These are phyloP conservation scores for Gadus chalcogrammus DNA, from an alignment of 2,113 vertebrate species.

Conservation along the genomic window DNA sequence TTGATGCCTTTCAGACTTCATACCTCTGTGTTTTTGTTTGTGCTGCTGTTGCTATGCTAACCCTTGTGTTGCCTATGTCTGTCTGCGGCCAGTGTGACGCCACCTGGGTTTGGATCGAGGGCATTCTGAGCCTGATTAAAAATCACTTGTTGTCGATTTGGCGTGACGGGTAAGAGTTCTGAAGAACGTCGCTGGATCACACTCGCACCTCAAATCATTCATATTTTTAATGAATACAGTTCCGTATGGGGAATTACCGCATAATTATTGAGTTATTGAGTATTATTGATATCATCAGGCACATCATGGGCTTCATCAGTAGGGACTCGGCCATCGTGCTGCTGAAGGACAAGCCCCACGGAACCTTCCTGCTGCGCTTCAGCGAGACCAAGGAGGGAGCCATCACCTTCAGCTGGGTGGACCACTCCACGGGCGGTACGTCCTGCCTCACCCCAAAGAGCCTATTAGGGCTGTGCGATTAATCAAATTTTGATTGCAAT, in stretches of 20 bases:
- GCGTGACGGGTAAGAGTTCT: constrained; percentile 84
- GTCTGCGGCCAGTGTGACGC: constrained; percentile 72
- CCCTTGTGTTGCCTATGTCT: neutral
- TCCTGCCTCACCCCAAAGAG: neutral
- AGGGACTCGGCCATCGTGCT: constrained; percentile 75
- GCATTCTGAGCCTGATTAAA: constrained; percentile 91
- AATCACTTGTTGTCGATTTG: constrained; percentile 84
- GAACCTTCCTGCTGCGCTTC: constrained; percentile 91
- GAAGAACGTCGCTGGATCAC: neutral
- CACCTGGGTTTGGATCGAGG: constrained; percentile 92
- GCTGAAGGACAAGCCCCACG: constrained; percentile 74
- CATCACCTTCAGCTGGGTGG: constrained; percentile 94
- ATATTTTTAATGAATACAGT: no score
- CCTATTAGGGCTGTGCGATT: no score
- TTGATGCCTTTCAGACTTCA: no score
- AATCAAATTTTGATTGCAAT: no score
- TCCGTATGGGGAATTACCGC: no score
- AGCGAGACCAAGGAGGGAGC: constrained; percentile 91
- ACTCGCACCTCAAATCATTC: neutral
- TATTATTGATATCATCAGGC: constrained; percentile 60
- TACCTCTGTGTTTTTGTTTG: no score
- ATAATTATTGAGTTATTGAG: no score
- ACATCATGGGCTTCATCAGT: constrained; percentile 89
- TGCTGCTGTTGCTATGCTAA: no score
- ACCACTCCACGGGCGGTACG: constrained; percentile 74